These are phyloP conservation scores for Leptoteleia sp. DNA, from an alignment of 1,140 invertebrate genomes.

Conservation along the genomic window DNA sequence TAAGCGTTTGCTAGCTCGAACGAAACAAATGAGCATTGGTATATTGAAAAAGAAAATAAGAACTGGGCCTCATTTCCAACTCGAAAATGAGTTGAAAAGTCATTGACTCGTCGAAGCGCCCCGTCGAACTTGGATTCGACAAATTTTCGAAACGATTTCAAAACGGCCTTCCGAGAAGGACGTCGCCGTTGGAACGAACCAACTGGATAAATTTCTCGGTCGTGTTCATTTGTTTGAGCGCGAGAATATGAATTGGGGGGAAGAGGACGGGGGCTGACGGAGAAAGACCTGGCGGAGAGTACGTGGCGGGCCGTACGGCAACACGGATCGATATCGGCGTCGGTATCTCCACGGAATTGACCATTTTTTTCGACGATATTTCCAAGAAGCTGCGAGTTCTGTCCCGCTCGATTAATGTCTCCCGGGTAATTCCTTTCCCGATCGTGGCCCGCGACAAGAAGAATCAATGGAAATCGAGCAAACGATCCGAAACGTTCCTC, in stretches of 20 bases:
- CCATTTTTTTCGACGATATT: conserved; percentile 58
- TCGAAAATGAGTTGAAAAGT: conserved; percentile 22
- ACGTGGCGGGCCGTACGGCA: conserved; percentile 21
- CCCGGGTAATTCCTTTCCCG: conserved; percentile 55
- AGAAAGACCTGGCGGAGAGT: conserved; percentile 45
- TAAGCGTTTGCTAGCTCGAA: too few species aligned
- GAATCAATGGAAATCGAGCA: conserved; percentile 60
- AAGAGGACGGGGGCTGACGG: conserved; percentile 19
- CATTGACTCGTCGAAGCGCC: conserved; percentile 49
- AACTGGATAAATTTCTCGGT: conserved; percentile 62
- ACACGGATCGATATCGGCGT: conserved; percentile 51
- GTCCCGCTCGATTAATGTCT: conserved; percentile 68
- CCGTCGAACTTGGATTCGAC: conserved; percentile 9
- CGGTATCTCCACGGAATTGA: conserved; percentile 50
- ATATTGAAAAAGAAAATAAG: too few species aligned
- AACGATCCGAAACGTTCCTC: conserved; percentile 7
- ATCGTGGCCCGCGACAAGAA: conserved; percentile 35
- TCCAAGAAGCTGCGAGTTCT: conserved; percentile 62
- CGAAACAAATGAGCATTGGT: neutral
- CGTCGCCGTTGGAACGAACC: conserved; percentile 51
- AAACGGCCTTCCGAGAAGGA: conserved; percentile 52
- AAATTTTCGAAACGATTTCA: too few species aligned
- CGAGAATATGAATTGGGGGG: conserved; percentile 49
- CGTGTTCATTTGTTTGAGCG: conserved; percentile 57
- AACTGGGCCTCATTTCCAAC: too few species aligned